Conservation (phyloP, 2,888 invertebrate species). For the Chrysolina oricalcia region DNA sequence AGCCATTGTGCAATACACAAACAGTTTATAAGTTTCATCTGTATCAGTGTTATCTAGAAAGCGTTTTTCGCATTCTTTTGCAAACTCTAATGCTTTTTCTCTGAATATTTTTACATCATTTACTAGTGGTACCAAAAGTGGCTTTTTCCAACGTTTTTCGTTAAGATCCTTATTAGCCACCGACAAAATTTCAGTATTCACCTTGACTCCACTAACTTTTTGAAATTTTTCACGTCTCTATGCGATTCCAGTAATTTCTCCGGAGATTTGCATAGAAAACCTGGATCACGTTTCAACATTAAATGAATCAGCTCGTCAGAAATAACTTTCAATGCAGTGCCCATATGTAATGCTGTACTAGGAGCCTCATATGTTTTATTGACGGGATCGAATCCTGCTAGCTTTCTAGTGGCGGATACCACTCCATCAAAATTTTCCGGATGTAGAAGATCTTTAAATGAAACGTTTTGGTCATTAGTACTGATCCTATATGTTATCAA, state of each 20-base stretch:
- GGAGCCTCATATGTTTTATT: constrained; percentile 36
- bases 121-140: constrained; percentile 43
- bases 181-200: constrained; percentile 47
- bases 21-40: constrained; percentile 42
- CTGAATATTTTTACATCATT: constrained; percentile 38
- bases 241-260: constrained; percentile 18
- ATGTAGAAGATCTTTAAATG: constrained; percentile 26
- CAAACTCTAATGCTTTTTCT: constrained; percentile 31
- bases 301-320: constrained; percentile 43
- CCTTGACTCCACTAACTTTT: constrained; percentile 36
- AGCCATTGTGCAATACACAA: constrained; percentile 45
- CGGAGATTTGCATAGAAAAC: constrained; percentile 39
- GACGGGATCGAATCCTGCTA: constrained; percentile 37
- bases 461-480: constrained; percentile 30
- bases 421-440: constrained; percentile 34
- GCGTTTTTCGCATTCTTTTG: constrained; percentile 33
- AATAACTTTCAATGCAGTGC: constrained; percentile 39
- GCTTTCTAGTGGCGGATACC: constrained; percentile 29
- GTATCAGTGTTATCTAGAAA: constrained; percentile 32
- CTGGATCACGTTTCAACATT: constrained; percentile 37
- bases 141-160: constrained; percentile 45
- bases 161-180: constrained; percentile 45
- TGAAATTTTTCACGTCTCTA: constrained; percentile 42
- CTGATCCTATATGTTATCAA: constrained; percentile 33
- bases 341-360: constrained; percentile 41